A percentile compares a stretch with the other conserved stretches of the same genome.
These are phyloP conservation scores for Amia ocellicauda DNA, from an alignment of 2,113 vertebrate species.

Conservation along the genomic window DNA sequence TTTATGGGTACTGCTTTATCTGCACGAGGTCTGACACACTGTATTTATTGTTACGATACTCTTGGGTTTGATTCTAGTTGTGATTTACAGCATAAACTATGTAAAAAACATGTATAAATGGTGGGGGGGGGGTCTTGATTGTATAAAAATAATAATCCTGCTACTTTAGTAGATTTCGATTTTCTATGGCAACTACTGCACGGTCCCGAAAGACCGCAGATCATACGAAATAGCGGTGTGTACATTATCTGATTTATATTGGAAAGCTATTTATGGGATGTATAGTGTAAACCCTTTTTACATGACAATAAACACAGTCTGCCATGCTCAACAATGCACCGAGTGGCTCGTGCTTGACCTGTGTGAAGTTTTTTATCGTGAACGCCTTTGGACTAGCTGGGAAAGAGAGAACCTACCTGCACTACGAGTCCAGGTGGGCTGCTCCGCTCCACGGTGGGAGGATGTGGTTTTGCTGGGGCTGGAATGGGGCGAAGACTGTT, in stretches of 20 bases:
- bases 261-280: conserved; percentile 50
- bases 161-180: conserved; percentile 15
- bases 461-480: too few species aligned
- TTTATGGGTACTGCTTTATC: neutral
- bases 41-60: neutral
- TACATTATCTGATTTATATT: conserved; percentile 50
- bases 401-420: too few species aligned
- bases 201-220: conserved; percentile 8
- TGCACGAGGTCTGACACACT: neutral
- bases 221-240: conserved; percentile 33
- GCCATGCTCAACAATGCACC: conserved; percentile 25
- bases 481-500: too few species aligned
- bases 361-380: too few species aligned
- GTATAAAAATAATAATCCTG: neutral
- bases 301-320: conserved; percentile 51
- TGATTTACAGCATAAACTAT: neutral
- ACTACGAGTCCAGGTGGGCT: too few species aligned
- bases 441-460: too few species aligned
- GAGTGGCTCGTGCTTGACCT: neutral
- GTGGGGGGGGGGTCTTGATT: neutral
- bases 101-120: neutral
- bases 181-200: conserved; percentile 5
- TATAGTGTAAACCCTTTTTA: conserved; percentile 35
- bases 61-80: conserved; percentile 1
- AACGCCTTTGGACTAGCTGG: too few species aligned